Evolutionary conservation across 1,140 invertebrate genomes (phyloP).

Genomic region (Adoxophyes honmai): DNA sequence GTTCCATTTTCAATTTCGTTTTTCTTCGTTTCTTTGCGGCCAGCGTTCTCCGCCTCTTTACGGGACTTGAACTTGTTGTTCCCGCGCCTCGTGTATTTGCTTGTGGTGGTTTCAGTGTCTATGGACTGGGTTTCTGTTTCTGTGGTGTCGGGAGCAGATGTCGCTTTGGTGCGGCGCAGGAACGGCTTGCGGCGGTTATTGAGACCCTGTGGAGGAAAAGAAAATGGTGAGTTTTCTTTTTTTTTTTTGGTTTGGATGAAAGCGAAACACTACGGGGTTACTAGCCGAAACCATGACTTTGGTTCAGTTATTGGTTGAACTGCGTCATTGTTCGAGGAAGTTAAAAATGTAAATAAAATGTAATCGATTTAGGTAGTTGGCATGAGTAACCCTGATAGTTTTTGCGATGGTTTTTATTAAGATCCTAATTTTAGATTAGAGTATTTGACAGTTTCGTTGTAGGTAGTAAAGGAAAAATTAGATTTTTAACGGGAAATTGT

Average conservation of each 20-base stretch:
- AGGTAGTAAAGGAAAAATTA: not conserved
- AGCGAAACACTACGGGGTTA: not conserved
- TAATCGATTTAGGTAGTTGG: not conserved
- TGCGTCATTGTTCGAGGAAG: not conserved
- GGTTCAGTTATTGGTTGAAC: too few relatives aligned
- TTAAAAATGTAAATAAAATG: constrained; percentile 14
- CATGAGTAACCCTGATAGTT: constrained; percentile 6
- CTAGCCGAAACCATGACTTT: not conserved
- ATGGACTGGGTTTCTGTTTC: constrained; percentile 34
- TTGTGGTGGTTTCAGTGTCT: constrained; percentile 42
- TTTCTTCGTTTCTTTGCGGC: constrained; percentile 32
- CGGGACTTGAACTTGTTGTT: constrained; percentile 57
- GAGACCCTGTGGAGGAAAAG: constrained; percentile 44
- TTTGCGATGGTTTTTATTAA: constrained; percentile 1
- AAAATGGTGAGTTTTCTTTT: constrained; percentile 39
- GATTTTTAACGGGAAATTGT: too few relatives aligned
- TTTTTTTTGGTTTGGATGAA: not conserved
- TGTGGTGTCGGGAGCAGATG: constrained; percentile 41
- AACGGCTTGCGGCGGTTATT: constrained; percentile 42
- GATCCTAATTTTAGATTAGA: not conserved
- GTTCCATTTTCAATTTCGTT: constrained; percentile 26
- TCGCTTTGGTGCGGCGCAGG: constrained; percentile 58
- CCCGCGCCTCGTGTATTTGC: constrained; percentile 48
- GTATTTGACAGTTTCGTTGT: constrained; percentile 4
- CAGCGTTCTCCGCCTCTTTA: constrained; percentile 42